phyloP scores from a whole-genome alignment of 2,113 vertebrate species.

The Pollachius pollachius region DNA sequence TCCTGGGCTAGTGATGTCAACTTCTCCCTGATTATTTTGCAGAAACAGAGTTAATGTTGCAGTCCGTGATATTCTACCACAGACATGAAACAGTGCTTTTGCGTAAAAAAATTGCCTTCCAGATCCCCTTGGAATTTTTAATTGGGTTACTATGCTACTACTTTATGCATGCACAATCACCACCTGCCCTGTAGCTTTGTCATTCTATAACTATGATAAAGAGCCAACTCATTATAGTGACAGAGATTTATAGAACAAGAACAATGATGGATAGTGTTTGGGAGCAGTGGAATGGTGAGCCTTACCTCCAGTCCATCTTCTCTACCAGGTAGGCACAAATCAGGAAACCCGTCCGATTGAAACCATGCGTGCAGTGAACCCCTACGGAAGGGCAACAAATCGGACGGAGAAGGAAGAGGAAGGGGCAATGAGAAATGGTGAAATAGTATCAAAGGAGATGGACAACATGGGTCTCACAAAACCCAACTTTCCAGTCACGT shows the following conservation, averaged over 20 bases:
- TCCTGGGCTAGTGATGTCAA: too few relatives aligned
- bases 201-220: background rate
- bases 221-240: background rate
- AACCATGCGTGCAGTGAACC: conserved; percentile 98
- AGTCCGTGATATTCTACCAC: too few relatives aligned
- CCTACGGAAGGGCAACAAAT: conserved; percentile 69
- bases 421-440: background rate
- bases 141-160: too few relatives aligned
- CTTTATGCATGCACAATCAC: too few relatives aligned
- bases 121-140: too few relatives aligned
- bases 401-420: background rate
- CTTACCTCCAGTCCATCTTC: conserved; percentile 99
- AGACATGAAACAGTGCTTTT: too few relatives aligned
- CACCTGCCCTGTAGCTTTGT: background rate
- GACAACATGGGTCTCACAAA: background rate
- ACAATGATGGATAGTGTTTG: too few relatives aligned
- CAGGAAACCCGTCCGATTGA: conserved; percentile 97
- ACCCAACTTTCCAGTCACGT: background rate
- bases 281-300: background rate
- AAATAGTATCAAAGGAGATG: background rate
- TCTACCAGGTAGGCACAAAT: conserved; percentile 97
- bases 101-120: too few relatives aligned
- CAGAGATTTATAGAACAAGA: background rate
- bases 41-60: too few relatives aligned
- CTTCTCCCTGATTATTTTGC: too few relatives aligned